phyloP scores from a whole-genome alignment of 2,113 vertebrate genomes.

The Nothobranchius kuhntae region DNA sequence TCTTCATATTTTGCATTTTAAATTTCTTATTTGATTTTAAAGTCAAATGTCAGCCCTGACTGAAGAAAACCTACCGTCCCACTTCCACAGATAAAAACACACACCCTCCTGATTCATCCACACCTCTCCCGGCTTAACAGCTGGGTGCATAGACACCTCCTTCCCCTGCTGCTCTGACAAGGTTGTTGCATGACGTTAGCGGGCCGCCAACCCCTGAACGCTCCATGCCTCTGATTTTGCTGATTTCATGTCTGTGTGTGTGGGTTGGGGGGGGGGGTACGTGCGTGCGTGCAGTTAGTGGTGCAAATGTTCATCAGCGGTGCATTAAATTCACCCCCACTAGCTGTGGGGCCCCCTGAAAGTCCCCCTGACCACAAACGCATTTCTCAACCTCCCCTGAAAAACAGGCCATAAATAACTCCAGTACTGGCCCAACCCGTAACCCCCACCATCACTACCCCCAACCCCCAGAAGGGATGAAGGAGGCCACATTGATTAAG shows the following conservation, averaged over 20 bases:
- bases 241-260: neutral
- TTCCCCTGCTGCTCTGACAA: slow-evolving; percentile 52
- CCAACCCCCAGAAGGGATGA: neutral
- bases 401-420: slow-evolving; percentile 13
- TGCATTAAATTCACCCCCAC: neutral
- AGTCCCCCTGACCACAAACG: neutral
- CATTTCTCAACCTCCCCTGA: slow-evolving; percentile 12
- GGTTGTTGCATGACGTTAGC: slow-evolving; percentile 46
- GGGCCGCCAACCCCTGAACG: slow-evolving; percentile 32
- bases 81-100: slow-evolving; percentile 8
- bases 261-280: no score
- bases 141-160: slow-evolving; percentile 47
- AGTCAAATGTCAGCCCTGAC: neutral
- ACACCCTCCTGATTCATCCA: slow-evolving; percentile 39
- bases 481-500: slow-evolving; percentile 20
- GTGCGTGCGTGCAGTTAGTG: neutral
- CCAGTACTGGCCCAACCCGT: slow-evolving; percentile 17
- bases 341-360: slow-evolving; percentile 13
- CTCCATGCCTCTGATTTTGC: slow-evolving; percentile 25
- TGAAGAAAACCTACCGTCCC: slow-evolving; percentile 4
- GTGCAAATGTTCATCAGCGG: neutral
- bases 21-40: slow-evolving; percentile 4
- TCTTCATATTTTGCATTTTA: no score
- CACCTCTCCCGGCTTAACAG: slow-evolving; percentile 39
- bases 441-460: neutral